Percentiles rank a stretch among this genome's conserved stretches.
These are phyloP conservation scores for Oreonectes daqikongensis DNA, from an alignment of 2,797 vertebrate species.

Conservation along the genomic window DNA sequence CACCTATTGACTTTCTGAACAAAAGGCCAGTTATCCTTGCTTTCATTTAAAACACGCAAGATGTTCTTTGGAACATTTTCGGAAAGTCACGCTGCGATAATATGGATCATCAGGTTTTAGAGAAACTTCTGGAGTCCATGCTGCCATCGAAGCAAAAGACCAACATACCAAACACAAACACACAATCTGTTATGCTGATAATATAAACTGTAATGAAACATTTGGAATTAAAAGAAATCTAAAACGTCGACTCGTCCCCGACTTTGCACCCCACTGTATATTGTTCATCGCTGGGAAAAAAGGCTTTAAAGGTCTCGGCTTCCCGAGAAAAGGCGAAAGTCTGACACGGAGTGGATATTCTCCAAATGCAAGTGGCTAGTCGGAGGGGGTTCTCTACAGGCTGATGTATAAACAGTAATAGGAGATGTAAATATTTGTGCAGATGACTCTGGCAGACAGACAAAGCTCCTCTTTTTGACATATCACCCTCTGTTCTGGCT, in stretches of 20 bases:
- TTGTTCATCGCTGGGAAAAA: conserved; percentile 5
- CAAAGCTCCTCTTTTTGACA: conserved; percentile 80
- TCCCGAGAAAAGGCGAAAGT: conserved; percentile 50
- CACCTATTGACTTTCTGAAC: background rate
- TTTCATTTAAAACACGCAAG: background rate
- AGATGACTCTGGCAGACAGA: conserved; percentile 85
- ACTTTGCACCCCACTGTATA: background rate
- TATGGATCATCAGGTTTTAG: background rate
- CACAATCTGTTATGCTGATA: background rate
- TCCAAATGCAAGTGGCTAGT: conserved; percentile 82
- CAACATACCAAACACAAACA: too few species aligned
- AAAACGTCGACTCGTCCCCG: background rate
- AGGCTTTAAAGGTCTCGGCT: conserved; percentile 34
- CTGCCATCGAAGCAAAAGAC: background rate
- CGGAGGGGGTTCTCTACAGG: conserved; percentile 77
- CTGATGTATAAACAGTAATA: conserved; percentile 93
- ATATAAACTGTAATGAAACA: background rate
- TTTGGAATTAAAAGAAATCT: background rate
- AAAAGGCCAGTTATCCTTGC: background rate
- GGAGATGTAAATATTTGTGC: conserved; percentile 98
- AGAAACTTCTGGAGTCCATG: background rate
- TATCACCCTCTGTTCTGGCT: conserved; percentile 77
- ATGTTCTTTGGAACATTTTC: background rate
- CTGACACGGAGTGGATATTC: conserved; percentile 73
- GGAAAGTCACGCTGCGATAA: background rate